Percentiles rank a stretch among this genome's conserved stretches.
Conservation (phyloP, 2,888 invertebrate genomes). For the Andrena chrysosceles region DNA sequence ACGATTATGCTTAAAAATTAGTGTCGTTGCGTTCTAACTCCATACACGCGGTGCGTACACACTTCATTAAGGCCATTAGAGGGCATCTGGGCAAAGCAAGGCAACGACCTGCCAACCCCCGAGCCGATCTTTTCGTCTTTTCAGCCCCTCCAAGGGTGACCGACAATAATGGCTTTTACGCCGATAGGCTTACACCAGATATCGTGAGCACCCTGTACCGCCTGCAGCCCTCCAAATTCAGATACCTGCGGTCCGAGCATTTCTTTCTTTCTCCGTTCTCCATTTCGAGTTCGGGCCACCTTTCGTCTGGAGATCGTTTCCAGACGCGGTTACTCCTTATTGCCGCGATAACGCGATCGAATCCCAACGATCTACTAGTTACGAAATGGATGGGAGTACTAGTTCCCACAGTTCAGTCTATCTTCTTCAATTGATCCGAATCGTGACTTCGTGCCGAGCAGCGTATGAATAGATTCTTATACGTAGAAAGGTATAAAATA, state of each 20-base stretch:
- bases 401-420: too few species aligned
- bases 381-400: background rate
- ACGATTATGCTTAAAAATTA: slow-evolving; percentile 84
- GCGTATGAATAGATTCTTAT: slow-evolving; percentile 10
- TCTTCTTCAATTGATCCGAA: too few species aligned
- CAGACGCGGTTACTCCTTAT: background rate
- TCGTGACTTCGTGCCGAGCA: background rate
- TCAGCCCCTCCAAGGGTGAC: slow-evolving; percentile 63
- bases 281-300: background rate
- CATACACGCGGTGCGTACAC: slow-evolving; percentile 80
- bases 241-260: slow-evolving; percentile 57
- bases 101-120: slow-evolving; percentile 64
- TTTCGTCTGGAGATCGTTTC: background rate
- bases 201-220: slow-evolving; percentile 58
- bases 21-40: slow-evolving; percentile 79
- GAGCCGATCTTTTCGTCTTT: slow-evolving; percentile 69
- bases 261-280: slow-evolving; percentile 6
- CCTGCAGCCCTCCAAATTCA: slow-evolving; percentile 57
- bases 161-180: slow-evolving; percentile 70
- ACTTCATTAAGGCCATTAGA: slow-evolving; percentile 84
- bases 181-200: slow-evolving; percentile 69
- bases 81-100: slow-evolving; percentile 77
- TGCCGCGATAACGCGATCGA: background rate
- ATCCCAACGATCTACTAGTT: background rate
- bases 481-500: too few species aligned